Base-by-base conservation (phyloP, 2,797 vertebrate species). In the Labroides dimidiatus region DNA sequence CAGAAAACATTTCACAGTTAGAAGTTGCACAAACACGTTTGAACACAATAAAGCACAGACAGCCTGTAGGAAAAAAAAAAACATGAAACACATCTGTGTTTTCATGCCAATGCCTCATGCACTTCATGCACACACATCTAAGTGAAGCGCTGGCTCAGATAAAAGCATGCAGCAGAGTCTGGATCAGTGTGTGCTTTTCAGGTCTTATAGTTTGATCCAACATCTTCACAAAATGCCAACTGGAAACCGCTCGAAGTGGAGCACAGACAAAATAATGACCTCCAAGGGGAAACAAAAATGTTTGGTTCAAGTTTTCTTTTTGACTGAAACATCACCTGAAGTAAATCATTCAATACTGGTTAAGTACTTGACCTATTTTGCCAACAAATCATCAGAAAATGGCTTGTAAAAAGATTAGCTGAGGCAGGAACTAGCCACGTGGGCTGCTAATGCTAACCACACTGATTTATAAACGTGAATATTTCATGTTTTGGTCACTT, bases 61-160 rank as follows among this genome's bases (percentile, higher is more conserved):
- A 63, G 54, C 48, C 73, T 57, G 47, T 54, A 58, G 21, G 53
- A 49, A 19, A 42, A n/a, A n/a, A n/a, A 66, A 72, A 83, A 19
- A 43, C 0, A 43, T 17, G 4, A 45, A 44, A 64, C 24, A 55
- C 27, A 21, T 51, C 7, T 41, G 2, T 7, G 37, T 56, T 59
- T 78, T 59, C 77, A 84, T 81, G 83, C 75, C 30, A 52, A 49
- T 49, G 51, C 17, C 56, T 65, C 85, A 87, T 90, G 84, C 90
- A 84, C 58, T 77, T 48, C 47, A 48, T 23, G 47, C 47, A 48
- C 20, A 23, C 47, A 48, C 47, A 69, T 30, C 16, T 42, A 48
- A 73, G 69, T 50, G 6, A 56, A 24, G 61, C n/a, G 8, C 58
- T 43, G 41, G 63, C 69, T 73, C 42, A 62, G 69, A 24, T 50